These are phyloP conservation scores for rabbit (Oryctolagus cuniculus) DNA, from an alignment of 2,113 vertebrate genomes.

Conservation along the genomic window DNA sequence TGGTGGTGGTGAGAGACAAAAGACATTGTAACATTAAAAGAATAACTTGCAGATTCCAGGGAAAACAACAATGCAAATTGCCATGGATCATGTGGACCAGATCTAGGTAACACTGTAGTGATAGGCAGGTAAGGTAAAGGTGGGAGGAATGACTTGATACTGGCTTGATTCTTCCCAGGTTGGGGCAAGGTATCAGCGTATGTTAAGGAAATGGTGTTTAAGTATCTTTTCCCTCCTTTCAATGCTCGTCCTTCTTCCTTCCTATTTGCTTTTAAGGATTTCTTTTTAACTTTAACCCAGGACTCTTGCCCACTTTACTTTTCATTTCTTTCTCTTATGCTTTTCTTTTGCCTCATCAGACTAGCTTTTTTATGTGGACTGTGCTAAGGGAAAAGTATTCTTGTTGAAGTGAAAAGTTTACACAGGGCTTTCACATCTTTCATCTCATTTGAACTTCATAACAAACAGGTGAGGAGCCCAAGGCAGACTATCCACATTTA, in stretches of 20 bases:
- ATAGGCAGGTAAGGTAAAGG: slow-evolving; percentile 20
- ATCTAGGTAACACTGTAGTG: not conserved
- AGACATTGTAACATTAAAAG: slow-evolving; percentile 24
- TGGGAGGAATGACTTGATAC: not conserved
- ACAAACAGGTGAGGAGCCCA: not conserved
- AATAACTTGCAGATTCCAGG: slow-evolving; percentile 57
- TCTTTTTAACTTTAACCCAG: not conserved
- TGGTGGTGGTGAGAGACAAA: not conserved
- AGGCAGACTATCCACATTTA: slow-evolving; percentile 45
- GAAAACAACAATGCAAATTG: slow-evolving; percentile 54
- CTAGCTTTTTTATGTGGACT: not conserved
- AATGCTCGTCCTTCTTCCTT: not conserved
- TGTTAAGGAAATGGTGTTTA: slow-evolving; percentile 24
- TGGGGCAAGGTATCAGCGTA: slow-evolving; percentile 8
- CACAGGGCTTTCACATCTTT: not conserved
- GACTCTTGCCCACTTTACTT: not conserved
- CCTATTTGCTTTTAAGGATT: not conserved
- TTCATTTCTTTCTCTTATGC: not conserved
- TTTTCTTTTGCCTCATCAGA: not conserved
- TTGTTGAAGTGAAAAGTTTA: slow-evolving; percentile 21
- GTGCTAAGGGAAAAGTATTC: slow-evolving; percentile 22
- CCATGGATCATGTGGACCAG: not conserved
- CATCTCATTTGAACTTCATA: slow-evolving; percentile 45
- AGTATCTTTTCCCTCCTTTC: not conserved
- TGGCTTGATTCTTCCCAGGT: not conserved